phyloP scores from a whole-genome alignment of 2,888 invertebrate genomes.

The Oscheius sp. region DNA sequence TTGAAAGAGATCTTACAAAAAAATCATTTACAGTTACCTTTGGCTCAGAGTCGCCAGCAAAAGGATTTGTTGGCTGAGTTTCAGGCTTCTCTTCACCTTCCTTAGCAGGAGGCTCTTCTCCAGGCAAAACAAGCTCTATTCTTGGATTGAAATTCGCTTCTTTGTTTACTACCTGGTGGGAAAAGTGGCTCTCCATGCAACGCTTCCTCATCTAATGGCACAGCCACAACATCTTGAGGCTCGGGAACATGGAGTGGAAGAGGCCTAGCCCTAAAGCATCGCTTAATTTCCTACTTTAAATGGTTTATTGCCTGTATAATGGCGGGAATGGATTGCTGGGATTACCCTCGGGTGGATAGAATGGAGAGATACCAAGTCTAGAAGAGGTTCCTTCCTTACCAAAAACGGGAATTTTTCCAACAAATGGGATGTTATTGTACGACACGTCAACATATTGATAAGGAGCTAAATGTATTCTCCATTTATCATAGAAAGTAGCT shows the following conservation, averaged over 20 bases:
- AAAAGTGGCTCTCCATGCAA: constrained; percentile 65
- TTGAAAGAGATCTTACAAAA: background rate
- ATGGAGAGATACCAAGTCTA: constrained; percentile 57
- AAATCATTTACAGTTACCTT: background rate
- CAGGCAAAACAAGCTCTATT: constrained; percentile 41
- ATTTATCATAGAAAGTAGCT: too few relatives aligned
- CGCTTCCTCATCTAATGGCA: constrained; percentile 63
- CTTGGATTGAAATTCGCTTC: background rate
- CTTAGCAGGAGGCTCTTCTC: constrained; percentile 36
- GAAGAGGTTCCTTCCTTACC: constrained; percentile 63
- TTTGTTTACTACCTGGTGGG: constrained; percentile 44
- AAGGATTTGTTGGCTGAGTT: constrained; percentile 43
- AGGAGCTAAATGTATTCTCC: constrained; percentile 45
- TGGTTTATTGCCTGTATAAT: constrained; percentile 60
- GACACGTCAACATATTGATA: constrained; percentile 62
- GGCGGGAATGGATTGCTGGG: constrained; percentile 61
- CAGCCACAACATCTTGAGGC: constrained; percentile 64
- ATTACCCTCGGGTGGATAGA: constrained; percentile 63
- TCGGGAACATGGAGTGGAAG: constrained; percentile 62
- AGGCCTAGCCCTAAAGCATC: constrained; percentile 55
- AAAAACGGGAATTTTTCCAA: constrained; percentile 55
- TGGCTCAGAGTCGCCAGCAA: constrained; percentile 23
- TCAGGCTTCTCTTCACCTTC: constrained; percentile 31
- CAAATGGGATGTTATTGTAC: constrained; percentile 63
- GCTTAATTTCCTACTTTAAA: background rate